Evolutionary conservation across 2,888 invertebrate species (phyloP).

Genomic region (Epinotia demarniana): DNA sequence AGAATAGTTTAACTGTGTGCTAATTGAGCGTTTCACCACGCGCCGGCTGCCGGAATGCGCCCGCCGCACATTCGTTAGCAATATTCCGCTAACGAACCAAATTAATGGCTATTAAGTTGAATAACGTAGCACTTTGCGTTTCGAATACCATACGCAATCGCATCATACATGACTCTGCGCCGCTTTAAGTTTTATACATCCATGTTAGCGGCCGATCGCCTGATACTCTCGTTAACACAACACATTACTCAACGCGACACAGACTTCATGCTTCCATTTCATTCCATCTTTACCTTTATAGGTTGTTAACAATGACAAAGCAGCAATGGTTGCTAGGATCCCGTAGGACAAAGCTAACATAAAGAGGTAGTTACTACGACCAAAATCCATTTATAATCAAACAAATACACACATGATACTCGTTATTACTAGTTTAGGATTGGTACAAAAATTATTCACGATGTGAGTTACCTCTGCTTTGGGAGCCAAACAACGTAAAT

Average conservation of each 20-base stretch:
- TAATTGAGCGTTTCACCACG: constrained; percentile 78
- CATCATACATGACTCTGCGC: constrained; percentile 63
- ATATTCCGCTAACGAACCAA: constrained; percentile 84
- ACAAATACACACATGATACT: too few species aligned
- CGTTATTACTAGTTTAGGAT: background rate
- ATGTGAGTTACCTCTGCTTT: background rate
- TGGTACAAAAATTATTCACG: background rate
- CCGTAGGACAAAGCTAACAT: too few species aligned
- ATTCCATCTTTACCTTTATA: background rate
- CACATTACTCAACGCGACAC: background rate
- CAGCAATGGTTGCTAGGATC: background rate
- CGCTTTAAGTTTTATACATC: constrained; percentile 49
- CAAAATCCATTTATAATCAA: too few species aligned
- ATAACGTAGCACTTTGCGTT: constrained; percentile 80
- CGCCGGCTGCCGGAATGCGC: constrained; percentile 65
- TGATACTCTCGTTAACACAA: constrained; percentile 1
- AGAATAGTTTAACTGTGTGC: constrained; percentile 67
- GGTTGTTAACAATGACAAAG: background rate
- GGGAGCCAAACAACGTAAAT: background rate
- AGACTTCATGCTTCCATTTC: background rate
- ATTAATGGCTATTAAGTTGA: constrained; percentile 83
- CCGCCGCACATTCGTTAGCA: constrained; percentile 81
- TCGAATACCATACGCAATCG: constrained; percentile 67
- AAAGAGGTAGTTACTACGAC: background rate
- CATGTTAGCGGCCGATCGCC: constrained; percentile 11